Evolutionary conservation across 2,888 invertebrate species (phyloP), one percentile per base, ranked within the genome.

Genomic region (Osmoderma eremita): DNA sequence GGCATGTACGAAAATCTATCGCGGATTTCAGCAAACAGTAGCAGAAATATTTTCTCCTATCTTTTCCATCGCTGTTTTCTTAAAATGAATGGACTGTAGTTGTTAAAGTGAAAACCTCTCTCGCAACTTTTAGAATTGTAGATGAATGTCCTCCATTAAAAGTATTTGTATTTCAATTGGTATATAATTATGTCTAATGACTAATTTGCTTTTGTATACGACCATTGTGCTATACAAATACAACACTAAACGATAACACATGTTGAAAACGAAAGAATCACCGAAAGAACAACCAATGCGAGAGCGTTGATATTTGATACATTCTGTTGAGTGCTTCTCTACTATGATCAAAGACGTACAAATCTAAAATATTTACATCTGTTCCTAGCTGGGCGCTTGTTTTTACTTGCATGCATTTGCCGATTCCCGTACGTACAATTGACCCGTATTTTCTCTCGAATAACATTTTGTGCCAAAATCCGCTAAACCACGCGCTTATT

Each of bases 401-500:
- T n/a, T 22, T 15, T 58, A 13, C 13, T 42, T 22, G 18, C 8
- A 58, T 24, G 22, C 17, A 20, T 42, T 58, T 58, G 42, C 42
- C 24, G 58, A 58, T 58, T 42, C 42, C 42, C 42, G 42, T 58
- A 42, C 42, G n/a, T n/a, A n/a, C n/a, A n/a, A 22, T 41, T 58
- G 58, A 58, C 58, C 58, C 24, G 58, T 58, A 58, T 58, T 58
- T 42, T 22, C 42, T 24, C 8, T 24, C 58, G 13, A 18, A 42
- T 42, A 4, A 30, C 42, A 13, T 24, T 22, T 42, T 42, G 58
- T 42, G 58, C 58, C 58, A 56, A 58, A 42, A 10, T 56, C 42
- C 10, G 6, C 24, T n/a, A 39, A n/a, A 13, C 8, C 24, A 30
- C 42, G 58, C 22, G 22, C 42, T 42, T 24, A 22, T 12, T 58